These are phyloP conservation scores for Balanococcus diminutus DNA, from an alignment of 2,888 invertebrate genomes.

Conservation along the genomic window DNA sequence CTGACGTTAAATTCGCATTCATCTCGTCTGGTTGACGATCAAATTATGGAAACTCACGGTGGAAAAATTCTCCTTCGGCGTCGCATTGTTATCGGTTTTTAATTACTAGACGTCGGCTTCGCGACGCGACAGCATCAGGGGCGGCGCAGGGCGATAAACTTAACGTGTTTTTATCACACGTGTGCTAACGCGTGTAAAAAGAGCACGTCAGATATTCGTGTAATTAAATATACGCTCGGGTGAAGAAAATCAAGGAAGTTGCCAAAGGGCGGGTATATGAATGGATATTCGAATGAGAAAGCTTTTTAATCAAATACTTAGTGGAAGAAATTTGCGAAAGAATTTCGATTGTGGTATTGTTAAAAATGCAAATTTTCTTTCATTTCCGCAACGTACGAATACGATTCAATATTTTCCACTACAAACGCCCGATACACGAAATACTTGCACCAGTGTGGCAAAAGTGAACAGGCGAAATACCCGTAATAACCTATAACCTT, in stretches of 20 bases:
- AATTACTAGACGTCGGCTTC: too few relatives aligned
- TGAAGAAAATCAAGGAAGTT: background rate
- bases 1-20: too few relatives aligned
- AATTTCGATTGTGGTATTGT: conserved; percentile 38
- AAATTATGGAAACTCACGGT: too few relatives aligned
- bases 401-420: conserved; percentile 31
- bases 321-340: conserved; percentile 18
- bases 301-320: conserved; percentile 8
- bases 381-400: conserved; percentile 36
- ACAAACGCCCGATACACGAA: background rate
- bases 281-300: background rate
- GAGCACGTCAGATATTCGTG: background rate
- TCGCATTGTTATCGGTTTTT: too few relatives aligned
- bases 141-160: too few relatives aligned
- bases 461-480: background rate
- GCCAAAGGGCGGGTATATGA: background rate
- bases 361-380: conserved; percentile 42
- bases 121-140: too few relatives aligned
- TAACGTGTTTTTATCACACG: too few relatives aligned
- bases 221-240: background rate
- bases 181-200: background rate
- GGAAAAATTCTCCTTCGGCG: too few relatives aligned
- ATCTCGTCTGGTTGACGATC: too few relatives aligned
- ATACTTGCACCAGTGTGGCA: background rate
- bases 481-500: conserved; percentile 47